phyloP scores from a whole-genome alignment of 2,797 vertebrate species.

The Chelidonichthys spinosus region DNA sequence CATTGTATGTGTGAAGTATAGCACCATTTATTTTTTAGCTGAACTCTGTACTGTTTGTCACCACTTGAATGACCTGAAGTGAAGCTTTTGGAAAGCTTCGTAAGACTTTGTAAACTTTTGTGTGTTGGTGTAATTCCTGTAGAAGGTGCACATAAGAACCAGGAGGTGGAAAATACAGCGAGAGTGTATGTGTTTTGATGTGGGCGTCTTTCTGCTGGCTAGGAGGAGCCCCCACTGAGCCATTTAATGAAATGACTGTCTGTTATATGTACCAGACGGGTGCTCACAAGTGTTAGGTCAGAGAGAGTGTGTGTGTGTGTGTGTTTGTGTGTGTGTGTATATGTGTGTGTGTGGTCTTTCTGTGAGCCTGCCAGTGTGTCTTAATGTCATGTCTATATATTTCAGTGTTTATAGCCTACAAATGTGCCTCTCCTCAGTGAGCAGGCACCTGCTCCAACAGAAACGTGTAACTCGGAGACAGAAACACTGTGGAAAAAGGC shows the following conservation, averaged over 20 bases:
- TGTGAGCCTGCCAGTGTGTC: slow-evolving; percentile 35
- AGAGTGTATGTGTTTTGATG: slow-evolving; percentile 52
- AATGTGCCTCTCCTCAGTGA: slow-evolving; percentile 42
- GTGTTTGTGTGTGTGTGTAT: slow-evolving; percentile 40
- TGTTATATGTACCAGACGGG: slow-evolving; percentile 67
- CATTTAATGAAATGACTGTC: slow-evolving; percentile 78
- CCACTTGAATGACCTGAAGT: slow-evolving; percentile 93
- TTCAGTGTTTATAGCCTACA: slow-evolving; percentile 58
- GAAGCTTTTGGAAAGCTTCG: slow-evolving; percentile 81
- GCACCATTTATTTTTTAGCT: slow-evolving; percentile 81
- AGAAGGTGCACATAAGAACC: slow-evolving; percentile 60
- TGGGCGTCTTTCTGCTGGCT: slow-evolving; percentile 82
- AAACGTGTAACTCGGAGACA: slow-evolving; percentile 42
- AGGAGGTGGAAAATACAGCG: slow-evolving; percentile 52
- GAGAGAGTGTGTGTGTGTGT: slow-evolving; percentile 34
- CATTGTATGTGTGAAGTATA: slow-evolving; percentile 83
- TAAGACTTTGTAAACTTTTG: slow-evolving; percentile 49
- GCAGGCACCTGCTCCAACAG: slow-evolving; percentile 54
- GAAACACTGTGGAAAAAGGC: slow-evolving; percentile 45
- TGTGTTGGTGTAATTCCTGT: slow-evolving; percentile 36
- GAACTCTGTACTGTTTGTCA: slow-evolving; percentile 85
- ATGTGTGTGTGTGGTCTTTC: slow-evolving; percentile 30
- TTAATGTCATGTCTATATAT: slow-evolving; percentile 65
- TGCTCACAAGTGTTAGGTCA: slow-evolving; percentile 59
- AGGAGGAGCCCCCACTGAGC: slow-evolving; percentile 79